phyloP scores from a whole-genome alignment of 1,140 invertebrate genomes.

The Daktulosphaira vitifoliae region DNA sequence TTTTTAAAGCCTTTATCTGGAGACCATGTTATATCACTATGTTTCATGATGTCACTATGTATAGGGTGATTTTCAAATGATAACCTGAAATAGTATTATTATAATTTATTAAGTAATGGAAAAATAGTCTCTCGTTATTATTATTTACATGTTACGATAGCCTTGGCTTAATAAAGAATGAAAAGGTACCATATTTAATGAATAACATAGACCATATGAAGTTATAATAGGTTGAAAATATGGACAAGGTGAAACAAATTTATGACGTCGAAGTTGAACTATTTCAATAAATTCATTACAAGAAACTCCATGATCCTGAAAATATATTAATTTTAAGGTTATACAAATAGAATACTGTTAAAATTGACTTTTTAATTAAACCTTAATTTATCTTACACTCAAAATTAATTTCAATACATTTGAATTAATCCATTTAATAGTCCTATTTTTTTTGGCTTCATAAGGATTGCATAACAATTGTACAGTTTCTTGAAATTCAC shows the following conservation, averaged over 20 bases:
- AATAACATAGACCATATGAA: conserved; percentile 35
- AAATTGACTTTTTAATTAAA: no score
- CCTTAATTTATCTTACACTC: background rate
- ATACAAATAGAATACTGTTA: no score
- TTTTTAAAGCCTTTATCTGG: conserved; percentile 34
- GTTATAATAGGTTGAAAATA: conserved; percentile 36
- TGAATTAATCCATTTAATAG: background rate
- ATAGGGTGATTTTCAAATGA: background rate
- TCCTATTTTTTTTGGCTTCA: background rate
- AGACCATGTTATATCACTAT: conserved; percentile 11
- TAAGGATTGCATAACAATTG: background rate
- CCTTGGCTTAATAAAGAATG: conserved; percentile 1
- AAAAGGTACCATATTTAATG: conserved; percentile 37
- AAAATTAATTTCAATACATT: background rate
- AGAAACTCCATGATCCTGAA: conserved; percentile 7
- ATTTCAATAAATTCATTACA: conserved; percentile 7
- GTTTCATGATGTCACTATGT: conserved; percentile 2
- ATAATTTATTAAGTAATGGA: background rate
- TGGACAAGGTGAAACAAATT: conserved; percentile 25
- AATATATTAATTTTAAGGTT: no score
- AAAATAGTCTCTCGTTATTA: background rate
- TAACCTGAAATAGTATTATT: background rate
- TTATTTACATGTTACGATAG: conserved; percentile 31
- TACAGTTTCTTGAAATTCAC: background rate
- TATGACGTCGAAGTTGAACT: conserved; percentile 3